Conservation (phyloP, 2,888 invertebrate genomes). For the Leucozona laternaria region DNA sequence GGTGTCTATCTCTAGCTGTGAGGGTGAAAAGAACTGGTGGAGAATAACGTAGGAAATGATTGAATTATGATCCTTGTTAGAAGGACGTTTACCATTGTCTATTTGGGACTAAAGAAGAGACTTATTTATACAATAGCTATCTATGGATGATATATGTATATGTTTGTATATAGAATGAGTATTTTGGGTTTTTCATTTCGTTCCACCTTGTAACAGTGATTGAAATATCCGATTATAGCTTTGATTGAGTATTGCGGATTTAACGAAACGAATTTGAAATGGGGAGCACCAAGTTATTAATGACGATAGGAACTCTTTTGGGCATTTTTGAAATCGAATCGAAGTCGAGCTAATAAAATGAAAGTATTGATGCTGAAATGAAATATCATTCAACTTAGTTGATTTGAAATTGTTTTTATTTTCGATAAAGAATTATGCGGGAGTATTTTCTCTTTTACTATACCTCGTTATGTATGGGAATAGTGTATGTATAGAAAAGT, state of each 20-base stretch:
- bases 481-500: not conserved
- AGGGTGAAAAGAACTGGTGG: not conserved
- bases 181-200: conserved; percentile 6
- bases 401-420: conserved; percentile 17
- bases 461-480: not conserved
- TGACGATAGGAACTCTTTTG: conserved; percentile 50
- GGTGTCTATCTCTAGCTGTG: conserved; percentile 64
- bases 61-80: conserved; percentile 70
- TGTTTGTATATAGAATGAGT: not conserved
- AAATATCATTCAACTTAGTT: conserved; percentile 15
- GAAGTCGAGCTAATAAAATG: conserved; percentile 24
- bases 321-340: conserved; percentile 47
- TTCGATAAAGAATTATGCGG: not conserved
- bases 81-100: conserved; percentile 42
- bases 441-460: not conserved
- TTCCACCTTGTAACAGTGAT: conserved; percentile 43
- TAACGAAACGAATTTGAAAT: conserved; percentile 46
- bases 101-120: conserved; percentile 21
- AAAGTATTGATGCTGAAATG: conserved; percentile 6
- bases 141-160: no score
- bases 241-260: conserved; percentile 67
- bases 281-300: conserved; percentile 39
- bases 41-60: conserved; percentile 35
- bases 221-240: conserved; percentile 68
- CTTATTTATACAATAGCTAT: conserved; percentile 11